Evolutionary conservation across 2,113 vertebrate species (phyloP).

Genomic region (Lampris incognitus): DNA sequence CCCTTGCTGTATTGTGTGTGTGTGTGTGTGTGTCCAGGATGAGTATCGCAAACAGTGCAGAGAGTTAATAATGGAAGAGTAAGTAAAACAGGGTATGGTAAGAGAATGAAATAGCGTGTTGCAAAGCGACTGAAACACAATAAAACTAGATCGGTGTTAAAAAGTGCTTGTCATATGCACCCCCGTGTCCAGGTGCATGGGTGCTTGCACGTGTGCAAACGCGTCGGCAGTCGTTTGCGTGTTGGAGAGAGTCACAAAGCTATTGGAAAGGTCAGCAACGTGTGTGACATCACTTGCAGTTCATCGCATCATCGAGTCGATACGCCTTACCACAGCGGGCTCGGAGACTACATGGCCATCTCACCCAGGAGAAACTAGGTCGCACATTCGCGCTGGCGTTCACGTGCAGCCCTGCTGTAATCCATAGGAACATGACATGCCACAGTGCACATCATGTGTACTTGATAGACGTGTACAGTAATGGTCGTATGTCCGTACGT

Average conservation of each 20-base stretch:
- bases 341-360: background rate
- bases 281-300: slow-evolving; percentile 37
- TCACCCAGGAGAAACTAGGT: slow-evolving; percentile 16
- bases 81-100: background rate
- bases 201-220: background rate
- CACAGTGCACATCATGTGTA: background rate
- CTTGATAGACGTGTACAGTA: slow-evolving; percentile 8
- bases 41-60: slow-evolving; percentile 31
- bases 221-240: background rate
- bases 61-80: background rate
- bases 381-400: slow-evolving; percentile 30
- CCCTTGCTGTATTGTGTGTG: slow-evolving; percentile 41
- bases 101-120: no score
- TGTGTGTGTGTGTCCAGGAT: slow-evolving; percentile 29
- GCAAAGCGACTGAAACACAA: background rate
- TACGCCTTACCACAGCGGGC: slow-evolving; percentile 28
- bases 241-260: slow-evolving; percentile 2
- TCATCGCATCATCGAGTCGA: slow-evolving; percentile 3
- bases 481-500: slow-evolving; percentile 15
- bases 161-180: background rate
- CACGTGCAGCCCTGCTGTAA: slow-evolving; percentile 17
- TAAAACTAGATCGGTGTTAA: background rate
- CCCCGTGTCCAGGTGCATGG: background rate
- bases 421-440: slow-evolving; percentile 35
- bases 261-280: slow-evolving; percentile 32